Percentiles rank a stretch among this genome's conserved stretches.
Evolutionary conservation across 1,140 invertebrate species (phyloP).

Genomic region (Dendroctonus ponderosae): DNA sequence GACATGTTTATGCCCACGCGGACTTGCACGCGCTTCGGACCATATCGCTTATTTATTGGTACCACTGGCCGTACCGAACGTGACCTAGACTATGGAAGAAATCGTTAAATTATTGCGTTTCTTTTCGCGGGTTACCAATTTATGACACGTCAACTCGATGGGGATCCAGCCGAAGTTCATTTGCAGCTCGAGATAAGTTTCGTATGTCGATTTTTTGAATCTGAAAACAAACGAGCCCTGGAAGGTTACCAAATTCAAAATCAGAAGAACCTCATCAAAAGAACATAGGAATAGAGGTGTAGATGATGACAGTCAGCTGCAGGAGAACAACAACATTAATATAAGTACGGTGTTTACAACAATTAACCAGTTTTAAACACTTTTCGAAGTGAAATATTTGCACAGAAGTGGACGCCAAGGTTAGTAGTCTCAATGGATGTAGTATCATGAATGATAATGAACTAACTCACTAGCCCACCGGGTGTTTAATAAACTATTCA

Average conservation of each 20-base stretch:
- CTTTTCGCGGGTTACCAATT: slow-evolving; percentile 37
- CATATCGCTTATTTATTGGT: slow-evolving; percentile 51
- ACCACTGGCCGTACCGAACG: slow-evolving; percentile 47
- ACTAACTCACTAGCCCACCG: too few relatives aligned
- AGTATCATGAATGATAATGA: too few relatives aligned
- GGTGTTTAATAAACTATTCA: too few relatives aligned
- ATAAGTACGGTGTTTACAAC: too few relatives aligned
- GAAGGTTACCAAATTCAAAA: not conserved
- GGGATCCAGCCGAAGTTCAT: slow-evolving; percentile 22
- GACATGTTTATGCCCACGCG: slow-evolving; percentile 50
- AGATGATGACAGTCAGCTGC: too few relatives aligned
- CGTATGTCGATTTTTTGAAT: not conserved
- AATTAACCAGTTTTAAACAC: too few relatives aligned
- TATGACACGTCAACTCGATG: slow-evolving; percentile 24
- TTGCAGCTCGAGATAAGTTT: slow-evolving; percentile 12
- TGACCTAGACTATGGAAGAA: slow-evolving; percentile 49
- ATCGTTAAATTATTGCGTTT: slow-evolving; percentile 47
- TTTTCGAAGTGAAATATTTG: too few relatives aligned
- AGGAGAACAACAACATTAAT: too few relatives aligned
- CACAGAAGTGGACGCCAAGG: too few relatives aligned
- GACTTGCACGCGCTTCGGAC: slow-evolving; percentile 49
- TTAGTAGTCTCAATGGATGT: too few relatives aligned
- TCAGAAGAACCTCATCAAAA: too few relatives aligned
- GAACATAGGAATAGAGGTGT: too few relatives aligned
- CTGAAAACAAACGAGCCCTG: not conserved